Percentiles rank a stretch among this genome's conserved stretches.
These are phyloP conservation scores for Pseudorasbora parva DNA, from an alignment of 2,113 vertebrate genomes.

Conservation along the genomic window DNA sequence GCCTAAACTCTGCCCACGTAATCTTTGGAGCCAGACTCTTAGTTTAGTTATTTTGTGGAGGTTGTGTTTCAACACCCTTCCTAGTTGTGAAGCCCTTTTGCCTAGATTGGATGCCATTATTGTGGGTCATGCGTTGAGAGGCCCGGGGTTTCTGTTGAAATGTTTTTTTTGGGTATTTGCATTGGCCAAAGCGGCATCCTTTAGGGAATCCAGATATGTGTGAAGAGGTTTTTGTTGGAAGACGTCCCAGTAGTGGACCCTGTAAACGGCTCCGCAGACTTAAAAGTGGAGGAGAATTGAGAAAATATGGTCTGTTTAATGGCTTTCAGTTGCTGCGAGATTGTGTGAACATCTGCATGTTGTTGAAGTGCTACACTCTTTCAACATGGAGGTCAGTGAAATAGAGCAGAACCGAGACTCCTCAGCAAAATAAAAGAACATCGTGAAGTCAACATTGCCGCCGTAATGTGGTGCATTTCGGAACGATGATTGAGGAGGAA, in stretches of 20 bases:
- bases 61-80: slow-evolving; percentile 8
- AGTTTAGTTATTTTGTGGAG: not conserved
- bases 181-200: slow-evolving; percentile 53
- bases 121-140: slow-evolving; percentile 21
- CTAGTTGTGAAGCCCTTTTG: slow-evolving; percentile 23
- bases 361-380: not conserved
- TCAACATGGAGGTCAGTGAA: not conserved
- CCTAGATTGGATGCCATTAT: slow-evolving; percentile 17
- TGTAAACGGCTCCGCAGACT: not conserved
- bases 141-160: slow-evolving; percentile 38
- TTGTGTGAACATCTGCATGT: slow-evolving; percentile 38
- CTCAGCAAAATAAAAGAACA: not conserved
- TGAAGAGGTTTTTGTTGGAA: slow-evolving; percentile 67
- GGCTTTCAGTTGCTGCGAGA: slow-evolving; percentile 59
- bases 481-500: not conserved
- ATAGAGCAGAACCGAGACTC: slow-evolving; percentile 7
- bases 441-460: not conserved
- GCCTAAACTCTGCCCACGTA: too few species aligned
- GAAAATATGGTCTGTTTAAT: slow-evolving; percentile 57
- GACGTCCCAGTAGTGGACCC: slow-evolving; percentile 58
- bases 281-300: slow-evolving; percentile 10
- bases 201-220: slow-evolving; percentile 59
- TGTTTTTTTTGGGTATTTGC: slow-evolving; percentile 60
- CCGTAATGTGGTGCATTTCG: not conserved
- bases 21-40: slow-evolving; percentile 24